A percentile compares a stretch with the other conserved stretches of the same genome.
Evolutionary conservation across 1,140 invertebrate genomes (phyloP).

Genomic region (Zaprionus taronus): DNA sequence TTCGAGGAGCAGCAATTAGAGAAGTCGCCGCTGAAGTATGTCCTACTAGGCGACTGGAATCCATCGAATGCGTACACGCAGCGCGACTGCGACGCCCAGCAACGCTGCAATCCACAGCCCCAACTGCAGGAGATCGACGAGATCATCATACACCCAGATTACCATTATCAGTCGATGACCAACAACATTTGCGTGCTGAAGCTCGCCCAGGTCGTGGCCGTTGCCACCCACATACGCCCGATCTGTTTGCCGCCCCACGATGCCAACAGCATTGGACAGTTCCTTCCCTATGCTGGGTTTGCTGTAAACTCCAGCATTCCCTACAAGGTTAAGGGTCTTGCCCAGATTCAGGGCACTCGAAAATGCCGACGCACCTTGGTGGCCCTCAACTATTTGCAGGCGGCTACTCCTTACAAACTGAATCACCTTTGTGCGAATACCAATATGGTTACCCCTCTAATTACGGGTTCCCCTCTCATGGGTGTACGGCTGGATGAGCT

Average conservation of each 20-base stretch:
- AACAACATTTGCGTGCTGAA: slow-evolving; percentile 34
- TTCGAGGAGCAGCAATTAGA: slow-evolving; percentile 8
- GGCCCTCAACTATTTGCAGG: not conserved
- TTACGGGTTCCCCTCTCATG: slow-evolving; percentile 37
- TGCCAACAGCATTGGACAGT: not conserved
- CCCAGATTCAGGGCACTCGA: slow-evolving; percentile 3
- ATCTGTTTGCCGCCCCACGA: slow-evolving; percentile 31
- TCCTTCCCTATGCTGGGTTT: slow-evolving; percentile 17
- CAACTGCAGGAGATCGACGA: slow-evolving; percentile 28
- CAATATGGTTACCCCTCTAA: slow-evolving; percentile 6
- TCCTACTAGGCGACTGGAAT: slow-evolving; percentile 48
- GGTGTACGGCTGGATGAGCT: slow-evolving; percentile 4
- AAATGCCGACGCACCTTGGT: slow-evolving; percentile 1
- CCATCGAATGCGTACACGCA: slow-evolving; percentile 24
- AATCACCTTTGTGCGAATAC: slow-evolving; percentile 29
- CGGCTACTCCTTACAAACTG: not conserved
- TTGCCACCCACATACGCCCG: slow-evolving; percentile 10
- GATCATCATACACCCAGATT: slow-evolving; percentile 35
- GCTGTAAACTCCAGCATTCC: not conserved
- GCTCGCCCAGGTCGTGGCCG: not conserved
- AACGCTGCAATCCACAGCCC: slow-evolving; percentile 14
- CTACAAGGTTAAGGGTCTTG: slow-evolving; percentile 25
- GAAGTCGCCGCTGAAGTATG: not conserved
- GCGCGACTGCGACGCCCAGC: slow-evolving; percentile 20
- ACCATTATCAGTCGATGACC: not conserved